phyloP scores from a whole-genome alignment of 2,888 invertebrate species.

The Sphecodes monilicornis region DNA sequence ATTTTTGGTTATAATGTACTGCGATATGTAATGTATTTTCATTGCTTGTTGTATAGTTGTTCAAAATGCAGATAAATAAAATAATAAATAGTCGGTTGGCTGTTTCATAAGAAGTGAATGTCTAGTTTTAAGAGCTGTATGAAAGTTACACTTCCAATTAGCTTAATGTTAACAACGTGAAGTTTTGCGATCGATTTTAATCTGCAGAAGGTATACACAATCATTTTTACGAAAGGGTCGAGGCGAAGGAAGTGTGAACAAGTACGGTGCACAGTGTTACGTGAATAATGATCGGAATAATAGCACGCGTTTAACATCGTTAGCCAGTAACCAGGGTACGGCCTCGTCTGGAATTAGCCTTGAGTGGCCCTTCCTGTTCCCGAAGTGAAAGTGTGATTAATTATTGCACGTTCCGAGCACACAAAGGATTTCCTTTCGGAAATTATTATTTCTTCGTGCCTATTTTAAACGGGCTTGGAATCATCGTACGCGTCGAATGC shows the following conservation, averaged over 20 bases:
- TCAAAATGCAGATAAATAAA: too few relatives aligned
- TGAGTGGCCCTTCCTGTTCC: constrained; percentile 61
- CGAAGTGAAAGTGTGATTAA: constrained; percentile 74
- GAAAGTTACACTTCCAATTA: neutral
- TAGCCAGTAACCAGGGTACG: constrained; percentile 70
- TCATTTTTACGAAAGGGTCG: neutral
- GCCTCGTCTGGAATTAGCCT: constrained; percentile 73
- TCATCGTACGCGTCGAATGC: too few relatives aligned
- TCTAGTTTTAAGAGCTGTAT: too few relatives aligned
- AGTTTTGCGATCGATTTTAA: neutral
- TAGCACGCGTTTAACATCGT: constrained; percentile 73
- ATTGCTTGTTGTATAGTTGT: too few relatives aligned
- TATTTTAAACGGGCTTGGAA: constrained; percentile 7
- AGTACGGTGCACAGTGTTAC: constrained; percentile 57
- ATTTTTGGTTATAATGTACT: too few relatives aligned
- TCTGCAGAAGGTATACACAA: neutral
- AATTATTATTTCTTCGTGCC: constrained; percentile 25
- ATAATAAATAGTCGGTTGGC: too few relatives aligned
- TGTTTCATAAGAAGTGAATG: too few relatives aligned
- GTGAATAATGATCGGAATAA: constrained; percentile 74
- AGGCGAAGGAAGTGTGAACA: constrained; percentile 52
- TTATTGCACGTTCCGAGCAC: constrained; percentile 57
- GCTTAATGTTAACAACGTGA: neutral
- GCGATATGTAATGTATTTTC: too few relatives aligned
- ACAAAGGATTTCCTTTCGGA: constrained; percentile 60